Conservation (phyloP, 2,888 invertebrate species). For the Volucella inflata region DNA sequence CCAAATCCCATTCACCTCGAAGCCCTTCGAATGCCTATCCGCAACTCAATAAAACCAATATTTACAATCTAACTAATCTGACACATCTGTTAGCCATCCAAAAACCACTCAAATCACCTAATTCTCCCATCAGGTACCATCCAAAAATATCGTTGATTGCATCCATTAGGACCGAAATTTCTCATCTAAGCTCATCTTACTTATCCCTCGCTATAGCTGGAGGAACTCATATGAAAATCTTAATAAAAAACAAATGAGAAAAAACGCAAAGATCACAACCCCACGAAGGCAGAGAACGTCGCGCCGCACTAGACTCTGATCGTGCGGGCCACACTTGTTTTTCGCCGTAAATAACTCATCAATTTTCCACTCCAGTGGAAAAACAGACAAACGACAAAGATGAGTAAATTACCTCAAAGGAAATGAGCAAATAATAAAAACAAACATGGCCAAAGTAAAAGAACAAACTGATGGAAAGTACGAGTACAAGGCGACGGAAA, state of each 20-base stretch:
- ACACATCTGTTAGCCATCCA: slow-evolving; percentile 21
- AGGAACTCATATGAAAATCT: slow-evolving; percentile 10
- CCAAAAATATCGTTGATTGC: slow-evolving; percentile 16
- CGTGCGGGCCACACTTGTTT: slow-evolving; percentile 25
- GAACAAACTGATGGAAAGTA: slow-evolving; percentile 25
- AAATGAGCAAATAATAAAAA: slow-evolving; percentile 35
- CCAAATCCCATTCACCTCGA: neutral
- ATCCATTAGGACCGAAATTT: slow-evolving; percentile 19
- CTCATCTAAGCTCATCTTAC: slow-evolving; percentile 6
- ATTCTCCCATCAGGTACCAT: neutral
- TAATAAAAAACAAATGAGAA: slow-evolving; percentile 27
- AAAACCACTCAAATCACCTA: neutral
- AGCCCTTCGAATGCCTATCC: neutral
- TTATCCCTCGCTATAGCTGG: slow-evolving; percentile 14
- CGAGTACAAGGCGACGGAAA: slow-evolving; percentile 25
- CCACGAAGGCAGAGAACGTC: neutral
- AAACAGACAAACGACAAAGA: slow-evolving; percentile 61
- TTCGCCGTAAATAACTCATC: slow-evolving; percentile 58
- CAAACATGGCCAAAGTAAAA: neutral
- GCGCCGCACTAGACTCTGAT: neutral
- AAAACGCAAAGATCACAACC: slow-evolving; percentile 44
- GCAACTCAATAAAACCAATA: slow-evolving; percentile 22
- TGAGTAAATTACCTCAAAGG: slow-evolving; percentile 68
- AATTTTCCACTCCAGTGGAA: slow-evolving; percentile 70
- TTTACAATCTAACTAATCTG: slow-evolving; percentile 43